Conservation (phyloP, 2,113 vertebrate genomes). For the Calidris pygmaea region DNA sequence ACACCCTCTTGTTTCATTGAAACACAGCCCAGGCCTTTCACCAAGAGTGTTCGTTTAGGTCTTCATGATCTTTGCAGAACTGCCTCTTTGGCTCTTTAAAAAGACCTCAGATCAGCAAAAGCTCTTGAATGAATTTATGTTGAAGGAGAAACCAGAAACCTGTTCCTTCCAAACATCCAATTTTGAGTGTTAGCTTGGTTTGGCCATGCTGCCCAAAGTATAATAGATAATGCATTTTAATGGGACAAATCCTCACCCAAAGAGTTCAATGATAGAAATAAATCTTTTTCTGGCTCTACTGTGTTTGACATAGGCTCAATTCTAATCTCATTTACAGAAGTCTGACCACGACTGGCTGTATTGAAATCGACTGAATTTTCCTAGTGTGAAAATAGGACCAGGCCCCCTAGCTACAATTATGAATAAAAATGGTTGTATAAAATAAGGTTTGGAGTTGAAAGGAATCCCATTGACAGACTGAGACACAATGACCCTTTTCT, state of each 20-base stretch:
- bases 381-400: constrained; percentile 12
- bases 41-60: neutral
- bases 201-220: neutral
- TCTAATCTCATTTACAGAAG: constrained; percentile 55
- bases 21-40: neutral
- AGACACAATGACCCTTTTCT: neutral
- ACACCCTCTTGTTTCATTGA: neutral
- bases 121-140: neutral
- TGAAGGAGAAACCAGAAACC: neutral
- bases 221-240: constrained; percentile 51
- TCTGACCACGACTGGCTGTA: constrained; percentile 2
- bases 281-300: constrained; percentile 33
- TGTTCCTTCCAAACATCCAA: neutral
- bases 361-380: constrained; percentile 28
- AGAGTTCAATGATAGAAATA: constrained; percentile 29
- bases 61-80: neutral
- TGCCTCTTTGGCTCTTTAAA: neutral
- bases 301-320: constrained; percentile 54
- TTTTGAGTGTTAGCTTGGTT: neutral
- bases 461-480: neutral
- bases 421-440: neutral
- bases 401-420: neutral
- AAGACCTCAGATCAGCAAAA: neutral
- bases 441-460: neutral
- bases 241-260: neutral